These are phyloP conservation scores for Phrynocephalus vlangalii DNA, from an alignment of 2,797 vertebrate genomes.

Conservation along the genomic window DNA sequence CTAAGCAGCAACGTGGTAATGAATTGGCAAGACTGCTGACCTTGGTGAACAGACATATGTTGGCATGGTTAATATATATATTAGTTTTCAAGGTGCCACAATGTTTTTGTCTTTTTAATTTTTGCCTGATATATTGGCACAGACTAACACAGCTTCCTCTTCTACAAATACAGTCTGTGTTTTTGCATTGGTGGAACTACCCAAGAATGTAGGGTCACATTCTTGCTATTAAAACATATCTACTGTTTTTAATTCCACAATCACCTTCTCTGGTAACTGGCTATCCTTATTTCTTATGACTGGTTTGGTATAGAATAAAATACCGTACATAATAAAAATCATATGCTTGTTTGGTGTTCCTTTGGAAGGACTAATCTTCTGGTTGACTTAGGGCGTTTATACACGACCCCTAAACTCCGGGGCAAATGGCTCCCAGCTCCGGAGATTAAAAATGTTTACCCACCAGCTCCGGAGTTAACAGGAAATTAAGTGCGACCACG, in stretches of 20 bases:
- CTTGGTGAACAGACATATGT: background rate
- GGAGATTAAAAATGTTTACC: no score
- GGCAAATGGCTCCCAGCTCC: no score
- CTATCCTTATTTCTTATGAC: background rate
- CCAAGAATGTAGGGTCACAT: background rate
- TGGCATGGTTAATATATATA: background rate
- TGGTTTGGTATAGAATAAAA: background rate
- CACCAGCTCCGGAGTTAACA: no score
- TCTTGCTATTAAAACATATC: background rate
- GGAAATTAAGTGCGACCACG: no score
- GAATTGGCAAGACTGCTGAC: background rate
- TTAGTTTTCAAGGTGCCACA: no score
- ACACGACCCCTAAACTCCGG: no score
- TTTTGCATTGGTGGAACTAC: background rate
- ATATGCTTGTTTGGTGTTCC: background rate
- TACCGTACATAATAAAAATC: background rate
- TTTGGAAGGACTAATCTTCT: background rate
- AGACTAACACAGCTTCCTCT: no score
- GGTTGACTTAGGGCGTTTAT: no score
- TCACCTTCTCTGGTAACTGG: background rate
- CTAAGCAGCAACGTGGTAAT: background rate
- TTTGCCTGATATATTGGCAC: no score
- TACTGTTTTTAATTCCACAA: background rate
- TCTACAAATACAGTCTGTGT: background rate
- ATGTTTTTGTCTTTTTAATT: no score